Percentiles rank a stretch among this genome's conserved stretches.
phyloP scores from a whole-genome alignment of 1,140 invertebrate species.

The Drosophila santomea region DNA sequence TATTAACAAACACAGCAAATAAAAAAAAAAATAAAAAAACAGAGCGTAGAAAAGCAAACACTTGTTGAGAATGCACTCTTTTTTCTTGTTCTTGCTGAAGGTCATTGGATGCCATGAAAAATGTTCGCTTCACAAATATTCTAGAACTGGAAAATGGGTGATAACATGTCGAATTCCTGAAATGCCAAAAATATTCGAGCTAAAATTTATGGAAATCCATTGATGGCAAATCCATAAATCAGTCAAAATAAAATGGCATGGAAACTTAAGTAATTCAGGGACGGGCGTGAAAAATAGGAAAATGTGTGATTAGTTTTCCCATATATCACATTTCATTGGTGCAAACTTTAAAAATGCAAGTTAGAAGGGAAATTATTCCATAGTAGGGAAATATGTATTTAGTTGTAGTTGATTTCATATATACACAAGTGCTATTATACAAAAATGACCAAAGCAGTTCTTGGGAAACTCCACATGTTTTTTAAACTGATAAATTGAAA shows the following conservation, averaged over 20 bases:
- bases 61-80: conserved; percentile 44
- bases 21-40: background rate
- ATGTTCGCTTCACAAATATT: too few relatives aligned
- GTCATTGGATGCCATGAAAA: background rate
- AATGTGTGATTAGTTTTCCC: background rate
- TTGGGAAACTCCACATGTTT: too few relatives aligned
- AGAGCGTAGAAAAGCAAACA: conserved; percentile 11
- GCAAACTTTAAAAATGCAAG: background rate
- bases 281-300: background rate
- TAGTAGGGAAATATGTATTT: too few relatives aligned
- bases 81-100: conserved; percentile 10
- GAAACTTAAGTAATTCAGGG: background rate
- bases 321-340: background rate
- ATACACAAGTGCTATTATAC: too few relatives aligned
- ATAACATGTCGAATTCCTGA: conserved; percentile 4
- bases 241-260: background rate
- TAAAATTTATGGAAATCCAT: background rate
- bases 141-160: background rate
- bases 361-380: too few relatives aligned
- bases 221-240: background rate
- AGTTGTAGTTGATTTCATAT: too few relatives aligned
- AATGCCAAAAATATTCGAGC: background rate
- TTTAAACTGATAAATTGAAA: too few relatives aligned
- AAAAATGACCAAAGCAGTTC: too few relatives aligned
- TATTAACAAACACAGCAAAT: background rate